phyloP scores from a whole-genome alignment of 2,113 vertebrate genomes.

The Leucoraja erinaceus region DNA sequence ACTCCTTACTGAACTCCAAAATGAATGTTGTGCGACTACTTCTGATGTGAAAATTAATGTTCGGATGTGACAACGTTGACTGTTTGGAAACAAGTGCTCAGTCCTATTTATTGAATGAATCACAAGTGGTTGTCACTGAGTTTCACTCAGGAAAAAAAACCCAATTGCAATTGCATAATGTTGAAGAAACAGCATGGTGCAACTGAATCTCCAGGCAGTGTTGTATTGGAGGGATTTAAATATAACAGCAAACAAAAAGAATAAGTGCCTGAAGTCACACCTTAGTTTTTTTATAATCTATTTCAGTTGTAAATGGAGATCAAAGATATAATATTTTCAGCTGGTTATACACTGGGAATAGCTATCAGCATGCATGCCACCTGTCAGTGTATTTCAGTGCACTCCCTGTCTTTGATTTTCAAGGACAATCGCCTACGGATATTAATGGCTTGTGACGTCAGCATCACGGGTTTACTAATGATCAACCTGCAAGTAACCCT shows the following conservation, averaged over 20 bases:
- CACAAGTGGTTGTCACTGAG: too few species aligned
- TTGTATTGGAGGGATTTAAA: neutral
- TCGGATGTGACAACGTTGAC: too few species aligned
- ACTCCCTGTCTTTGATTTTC: neutral
- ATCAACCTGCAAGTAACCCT: neutral
- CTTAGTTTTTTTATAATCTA: neutral
- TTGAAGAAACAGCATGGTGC: too few species aligned
- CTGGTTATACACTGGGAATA: neutral
- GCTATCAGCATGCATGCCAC: neutral
- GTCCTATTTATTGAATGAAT: too few species aligned
- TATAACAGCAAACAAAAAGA: neutral
- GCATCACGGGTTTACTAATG: neutral
- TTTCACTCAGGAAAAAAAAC: too few species aligned
- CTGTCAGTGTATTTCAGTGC: neutral
- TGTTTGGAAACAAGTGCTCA: too few species aligned
- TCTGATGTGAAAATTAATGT: too few species aligned
- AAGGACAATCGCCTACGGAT: neutral
- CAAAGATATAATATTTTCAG: neutral
- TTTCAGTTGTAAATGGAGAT: conserved; percentile 1
- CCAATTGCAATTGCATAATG: too few species aligned
- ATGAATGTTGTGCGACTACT: too few species aligned
- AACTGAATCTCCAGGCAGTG: neutral
- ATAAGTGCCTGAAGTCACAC: neutral
- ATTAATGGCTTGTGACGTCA: neutral
- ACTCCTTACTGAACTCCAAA: too few species aligned